Base-by-base conservation (phyloP, 2,113 vertebrate species). In the Ceyx melanurus region DNA sequence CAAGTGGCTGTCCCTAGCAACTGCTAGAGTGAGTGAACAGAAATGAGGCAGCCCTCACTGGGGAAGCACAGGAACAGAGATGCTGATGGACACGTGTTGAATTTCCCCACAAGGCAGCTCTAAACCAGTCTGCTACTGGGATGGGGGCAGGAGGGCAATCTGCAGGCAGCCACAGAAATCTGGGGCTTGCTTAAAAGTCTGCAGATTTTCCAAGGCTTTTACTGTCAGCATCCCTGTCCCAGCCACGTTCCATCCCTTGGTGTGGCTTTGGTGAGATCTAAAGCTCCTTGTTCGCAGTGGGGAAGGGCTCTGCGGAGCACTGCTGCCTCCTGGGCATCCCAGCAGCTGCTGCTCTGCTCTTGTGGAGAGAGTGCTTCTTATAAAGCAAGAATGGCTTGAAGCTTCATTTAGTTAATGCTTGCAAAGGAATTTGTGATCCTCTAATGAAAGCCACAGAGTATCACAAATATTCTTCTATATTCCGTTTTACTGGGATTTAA, bases 351-450 rank as follows among this genome's bases (percentile, higher is more conserved):
- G 64, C 33, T 33, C 60, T 85, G 87, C 79, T 21, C 8, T 13
- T 46, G 51, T 40, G 75, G 51, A 42, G 51, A 67, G 45, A 61
- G 4, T 5, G 19, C 54, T 81, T 78, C 92, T 71, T 80, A 78
- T 64, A 74, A 86, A 92, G 79, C 60, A 80, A 58, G 81, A 79
- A 53, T 57, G 75, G 51, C 60, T 85, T 42, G 60, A 86, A 94
- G 75, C 87, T 95, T 96, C 76, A 78, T 95, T 92, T 89, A 81
- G 87, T 86, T 91, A 92, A 95, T 93, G 78, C 56, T 85, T 91
- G 84, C 51, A 45, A 40, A 91, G 84, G 94, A 85, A 95, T 86
- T 91, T 85, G 87, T 89, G 72, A 45, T 86, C 40, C 82, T 86
- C 87, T 73, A 85, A 90, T 89, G 82, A 88, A 81, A 91, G 85